Base-by-base conservation (phyloP, 2,888 invertebrate species). In the Smittia aterrima region DNA sequence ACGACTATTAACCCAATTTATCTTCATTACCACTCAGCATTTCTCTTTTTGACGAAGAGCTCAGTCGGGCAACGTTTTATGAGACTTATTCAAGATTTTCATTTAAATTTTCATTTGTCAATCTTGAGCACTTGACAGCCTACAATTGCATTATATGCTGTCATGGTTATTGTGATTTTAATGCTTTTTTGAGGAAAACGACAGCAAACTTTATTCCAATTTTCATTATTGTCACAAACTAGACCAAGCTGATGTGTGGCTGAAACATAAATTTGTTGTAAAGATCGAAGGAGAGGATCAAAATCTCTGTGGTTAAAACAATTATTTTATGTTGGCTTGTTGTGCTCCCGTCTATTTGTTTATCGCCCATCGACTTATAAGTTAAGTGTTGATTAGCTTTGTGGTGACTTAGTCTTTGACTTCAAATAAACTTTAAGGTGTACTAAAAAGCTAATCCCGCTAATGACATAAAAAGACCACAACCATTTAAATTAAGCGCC, bases 1-100 rank as follows among this genome's bases (percentile, higher is more conserved):
- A 70, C 41, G 41, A 41, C 70, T 70, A 70, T 70, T 70, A 70
- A 70, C 70, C 70, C 70, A 54, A 70, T 70, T 70, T 70, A 24
- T 70, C 70, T 70, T 70, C 70, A 70, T 70, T 70, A 70, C 20
- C n/a, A 53, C 16, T 41, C 47, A n/a, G 41, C 40, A 40, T 67
- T 20, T 70, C 68, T 68, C 54, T 54, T 54, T 58, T n/a, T 11
- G 16, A 6, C 11, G 47, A 16, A 13, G 47, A 47, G 16, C 16
- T 32, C 32, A 3, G 32, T n/a, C 9, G 11, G 47, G 47, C 47
- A 11, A 16, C 11, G 16, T 47, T 2, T 47, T 11, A n/a, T 47
- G 47, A 47, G 47, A 47, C 16, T 47, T 47, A 47, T 47, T n/a
- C n/a, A 47, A 47, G 47, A 47, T 47, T 47, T 38, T 11, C 47